These are phyloP conservation scores for Ichneumon xanthorius DNA, from an alignment of 2,888 invertebrate species.

Conservation along the genomic window DNA sequence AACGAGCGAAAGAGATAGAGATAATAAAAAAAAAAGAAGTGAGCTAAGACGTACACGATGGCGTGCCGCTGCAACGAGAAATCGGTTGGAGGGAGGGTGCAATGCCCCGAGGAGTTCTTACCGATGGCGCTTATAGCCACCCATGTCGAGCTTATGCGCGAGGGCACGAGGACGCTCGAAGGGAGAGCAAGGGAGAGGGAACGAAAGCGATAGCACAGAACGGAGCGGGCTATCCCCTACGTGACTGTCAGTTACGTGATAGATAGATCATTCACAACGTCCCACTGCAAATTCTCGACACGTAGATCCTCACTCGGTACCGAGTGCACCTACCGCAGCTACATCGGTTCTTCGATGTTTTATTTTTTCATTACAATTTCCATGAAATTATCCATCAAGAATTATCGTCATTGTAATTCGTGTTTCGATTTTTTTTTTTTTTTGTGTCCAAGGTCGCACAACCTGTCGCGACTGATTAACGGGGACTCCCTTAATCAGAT, in stretches of 20 bases:
- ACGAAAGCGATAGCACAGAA: constrained; percentile 48
- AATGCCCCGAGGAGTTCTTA: constrained; percentile 73
- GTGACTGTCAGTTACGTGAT: constrained; percentile 75
- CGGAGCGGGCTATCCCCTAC: constrained; percentile 63
- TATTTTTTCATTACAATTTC: constrained; percentile 11
- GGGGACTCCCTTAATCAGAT: constrained; percentile 21
- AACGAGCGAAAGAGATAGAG: constrained; percentile 40
- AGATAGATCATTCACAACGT: constrained; percentile 73
- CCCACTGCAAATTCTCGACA: constrained; percentile 74
- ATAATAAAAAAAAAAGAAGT: constrained; percentile 42
- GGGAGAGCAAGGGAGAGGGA: constrained; percentile 2
- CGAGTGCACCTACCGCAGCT: constrained; percentile 67
- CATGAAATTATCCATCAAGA: neutral
- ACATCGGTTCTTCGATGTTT: constrained; percentile 31
- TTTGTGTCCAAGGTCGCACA: no score
- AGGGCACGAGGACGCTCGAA: constrained; percentile 18
- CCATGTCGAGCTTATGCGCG: constrained; percentile 70
- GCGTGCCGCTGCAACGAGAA: constrained; percentile 66
- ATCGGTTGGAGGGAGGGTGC: constrained; percentile 72
- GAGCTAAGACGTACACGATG: constrained; percentile 55
- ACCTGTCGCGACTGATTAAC: no score
- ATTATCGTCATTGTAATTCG: constrained; percentile 18
- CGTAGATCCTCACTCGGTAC: constrained; percentile 72
- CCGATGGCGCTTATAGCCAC: constrained; percentile 74
- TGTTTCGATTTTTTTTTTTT: neutral